A percentile compares a stretch with the other conserved stretches of the same genome.
Evolutionary conservation across 2,888 invertebrate species (phyloP).

Genomic region (Aelia acuminata): DNA sequence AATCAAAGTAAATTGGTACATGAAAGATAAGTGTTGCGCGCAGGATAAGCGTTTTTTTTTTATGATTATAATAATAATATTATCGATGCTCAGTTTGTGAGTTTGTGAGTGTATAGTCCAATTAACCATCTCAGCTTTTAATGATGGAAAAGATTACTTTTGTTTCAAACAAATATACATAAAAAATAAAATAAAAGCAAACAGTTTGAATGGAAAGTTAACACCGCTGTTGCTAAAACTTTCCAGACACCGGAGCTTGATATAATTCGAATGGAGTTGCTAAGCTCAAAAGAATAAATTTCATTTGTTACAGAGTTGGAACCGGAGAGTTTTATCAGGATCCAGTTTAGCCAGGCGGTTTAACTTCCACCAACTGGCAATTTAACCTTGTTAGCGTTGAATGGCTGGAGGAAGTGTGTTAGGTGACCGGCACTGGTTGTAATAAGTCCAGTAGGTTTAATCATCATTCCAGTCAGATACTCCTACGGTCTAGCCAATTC

Average conservation of each 20-base stretch:
- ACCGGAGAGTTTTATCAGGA: not conserved
- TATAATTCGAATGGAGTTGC: slow-evolving; percentile 16
- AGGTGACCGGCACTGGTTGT: not conserved
- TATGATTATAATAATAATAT: too few relatives aligned
- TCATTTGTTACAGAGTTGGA: slow-evolving; percentile 22
- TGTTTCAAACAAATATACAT: too few relatives aligned
- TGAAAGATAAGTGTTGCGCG: too few relatives aligned
- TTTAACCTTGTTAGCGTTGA: not conserved
- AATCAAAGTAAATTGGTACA: too few relatives aligned
- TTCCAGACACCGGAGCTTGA: not conserved
- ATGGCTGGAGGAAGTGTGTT: not conserved
- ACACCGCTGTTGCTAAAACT: not conserved
- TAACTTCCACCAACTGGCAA: slow-evolving; percentile 20
- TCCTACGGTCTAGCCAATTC: not conserved
- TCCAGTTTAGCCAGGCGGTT: slow-evolving; percentile 1
- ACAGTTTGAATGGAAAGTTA: not conserved
- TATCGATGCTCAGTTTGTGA: too few relatives aligned
- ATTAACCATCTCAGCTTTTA: too few relatives aligned
- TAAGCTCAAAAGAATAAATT: slow-evolving; percentile 26
- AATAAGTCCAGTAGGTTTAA: slow-evolving; percentile 21
- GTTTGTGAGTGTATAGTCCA: too few relatives aligned
- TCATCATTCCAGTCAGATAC: slow-evolving; percentile 40
- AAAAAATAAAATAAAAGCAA: too few relatives aligned
- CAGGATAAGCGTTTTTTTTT: too few relatives aligned
- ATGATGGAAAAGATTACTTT: too few relatives aligned